Evolutionary conservation across 2,888 invertebrate genomes (phyloP), one percentile per base, ranked within the genome.

Genomic region (Philereme vetulata): DNA sequence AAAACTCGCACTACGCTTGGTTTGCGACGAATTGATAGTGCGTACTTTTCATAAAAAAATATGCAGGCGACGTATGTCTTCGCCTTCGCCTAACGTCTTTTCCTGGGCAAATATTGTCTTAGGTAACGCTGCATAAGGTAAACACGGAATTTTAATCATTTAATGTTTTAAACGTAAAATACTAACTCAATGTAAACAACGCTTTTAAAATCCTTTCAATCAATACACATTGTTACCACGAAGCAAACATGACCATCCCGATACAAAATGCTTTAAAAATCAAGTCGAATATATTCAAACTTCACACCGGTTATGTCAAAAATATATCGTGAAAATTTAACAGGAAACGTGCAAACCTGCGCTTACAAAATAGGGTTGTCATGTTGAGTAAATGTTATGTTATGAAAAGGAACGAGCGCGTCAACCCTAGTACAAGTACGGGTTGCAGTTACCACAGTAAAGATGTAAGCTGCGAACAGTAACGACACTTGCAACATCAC

Each of bases 341-440:
- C 58, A 45, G 58, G 52, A 62, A 64, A 35, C 57, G 57, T 62
- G 64, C 62, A 60, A 51, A 57, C 61, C 54, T 60, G 61, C 59
- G 50, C 62, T 63, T 60, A 67, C 63, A 65, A 69, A 21, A 66
- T 69, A 67, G 69, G 69, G 69, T 62, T 69, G 67, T 63, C 69
- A 54, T 46, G 47, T 51, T 56, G 65, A 63, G 54, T 65, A 63
- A 67, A 67, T 55, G 64, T 63, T 56, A 61, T 56, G 62, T 64
- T 64, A 64, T 62, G 65, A 59, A 67, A 66, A 57, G 62, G 60
- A 57, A 65, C 50, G 64, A 51, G 62, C 55, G 64, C 65, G 66
- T 49, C 66, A 67, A 51, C 69, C 69, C 69, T 69, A 51, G 45
- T 43, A 4, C 50, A 21, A 21, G 21, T 21, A 21, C 36, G 11